phyloP scores from a whole-genome alignment of 64 coral and sea anemone species.

The Astreopora myriophthalma region DNA sequence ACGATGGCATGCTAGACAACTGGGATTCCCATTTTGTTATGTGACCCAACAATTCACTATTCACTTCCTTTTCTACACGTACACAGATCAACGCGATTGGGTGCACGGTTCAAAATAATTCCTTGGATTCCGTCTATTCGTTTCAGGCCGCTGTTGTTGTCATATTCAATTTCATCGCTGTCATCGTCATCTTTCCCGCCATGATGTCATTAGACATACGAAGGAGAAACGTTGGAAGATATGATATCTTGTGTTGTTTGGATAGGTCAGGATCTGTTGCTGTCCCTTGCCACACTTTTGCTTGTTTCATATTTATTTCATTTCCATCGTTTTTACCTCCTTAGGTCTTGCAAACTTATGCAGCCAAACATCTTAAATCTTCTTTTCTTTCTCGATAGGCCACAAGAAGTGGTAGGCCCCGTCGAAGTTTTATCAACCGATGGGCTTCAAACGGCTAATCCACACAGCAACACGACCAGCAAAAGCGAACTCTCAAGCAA shows the following conservation, averaged over 20 bases:
- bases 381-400: background rate
- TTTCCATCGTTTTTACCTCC: background rate
- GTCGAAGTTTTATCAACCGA: background rate
- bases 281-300: background rate
- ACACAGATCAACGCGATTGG: too few species aligned
- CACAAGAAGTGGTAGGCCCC: background rate
- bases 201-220: slow-evolving; percentile 90
- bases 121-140: background rate
- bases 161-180: slow-evolving; percentile 83
- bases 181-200: slow-evolving; percentile 89
- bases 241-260: slow-evolving; percentile 85
- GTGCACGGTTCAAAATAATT: background rate
- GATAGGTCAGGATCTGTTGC: slow-evolving; percentile 39
- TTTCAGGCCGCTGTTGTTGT: slow-evolving; percentile 89
- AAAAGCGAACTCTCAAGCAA: background rate
- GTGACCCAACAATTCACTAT: too few species aligned
- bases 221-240: slow-evolving; percentile 80
- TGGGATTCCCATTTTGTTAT: too few species aligned
- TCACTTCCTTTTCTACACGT: too few species aligned
- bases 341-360: background rate
- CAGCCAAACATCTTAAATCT: background rate
- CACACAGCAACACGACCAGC: background rate
- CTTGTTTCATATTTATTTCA: background rate
- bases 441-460: background rate
- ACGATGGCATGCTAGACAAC: too few species aligned